These are phyloP conservation scores for Capreolus pygargus DNA, from an alignment of 2,113 vertebrate genomes.

Conservation along the genomic window DNA sequence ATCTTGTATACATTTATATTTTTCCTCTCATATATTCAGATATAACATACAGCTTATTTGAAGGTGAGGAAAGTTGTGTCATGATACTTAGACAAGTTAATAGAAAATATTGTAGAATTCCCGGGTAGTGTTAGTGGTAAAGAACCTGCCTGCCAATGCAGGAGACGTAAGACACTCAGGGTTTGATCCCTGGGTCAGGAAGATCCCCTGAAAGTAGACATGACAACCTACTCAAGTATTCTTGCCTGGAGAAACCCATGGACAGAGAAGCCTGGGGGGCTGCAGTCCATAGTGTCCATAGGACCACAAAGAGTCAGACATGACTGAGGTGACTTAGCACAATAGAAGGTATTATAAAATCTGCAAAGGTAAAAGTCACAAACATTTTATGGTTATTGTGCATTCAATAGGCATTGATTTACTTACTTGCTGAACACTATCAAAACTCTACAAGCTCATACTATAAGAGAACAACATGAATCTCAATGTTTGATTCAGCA, in stretches of 20 bases:
- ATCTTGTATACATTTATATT: neutral
- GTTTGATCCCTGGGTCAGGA: neutral
- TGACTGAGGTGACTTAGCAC: neutral
- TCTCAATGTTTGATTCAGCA: neutral
- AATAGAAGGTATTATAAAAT: neutral
- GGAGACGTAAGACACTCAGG: neutral
- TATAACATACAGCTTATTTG: neutral
- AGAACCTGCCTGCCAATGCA: neutral
- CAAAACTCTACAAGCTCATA: neutral
- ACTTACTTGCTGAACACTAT: neutral
- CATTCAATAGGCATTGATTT: neutral
- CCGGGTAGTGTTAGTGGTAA: rapidly evolving
- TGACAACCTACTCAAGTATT: neutral
- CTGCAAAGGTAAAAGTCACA: neutral
- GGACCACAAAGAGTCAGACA: neutral
- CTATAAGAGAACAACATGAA: neutral
- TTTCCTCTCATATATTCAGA: neutral
- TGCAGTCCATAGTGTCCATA: neutral
- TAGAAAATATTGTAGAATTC: neutral
- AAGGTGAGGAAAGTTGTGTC: neutral
- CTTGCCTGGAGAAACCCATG: neutral
- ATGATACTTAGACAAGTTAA: neutral
- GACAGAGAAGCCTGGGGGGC: neutral
- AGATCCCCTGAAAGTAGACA: neutral
- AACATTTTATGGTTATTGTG: neutral